Evolutionary conservation across 2,888 invertebrate species (phyloP), one percentile per base, ranked within the genome.

Genomic region (Conchocele bisecta): DNA sequence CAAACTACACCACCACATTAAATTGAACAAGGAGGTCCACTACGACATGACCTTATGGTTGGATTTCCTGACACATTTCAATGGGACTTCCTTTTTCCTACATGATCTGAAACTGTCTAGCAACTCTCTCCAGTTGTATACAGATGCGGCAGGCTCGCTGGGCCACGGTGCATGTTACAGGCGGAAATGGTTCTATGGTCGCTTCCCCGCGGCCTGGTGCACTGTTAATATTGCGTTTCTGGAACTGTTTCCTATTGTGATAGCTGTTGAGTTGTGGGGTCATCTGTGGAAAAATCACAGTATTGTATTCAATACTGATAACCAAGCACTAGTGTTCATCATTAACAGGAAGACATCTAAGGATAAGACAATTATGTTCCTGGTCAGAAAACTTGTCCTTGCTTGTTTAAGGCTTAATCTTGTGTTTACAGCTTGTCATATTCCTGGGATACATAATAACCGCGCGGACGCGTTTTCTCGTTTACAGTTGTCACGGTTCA

Each of bases 331-430:
- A 2, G 66, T 72, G 3, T 7, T 56, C 17, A 61, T 76, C n/a
- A 48, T 76, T n/a, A 76, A 76, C 44, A 66, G 59, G 46, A 66
- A 66, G 63, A 60, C 63, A 3, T 67, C 70, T 5, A 61, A 58
- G 28, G 70, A 72, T 26, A 33, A 29, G 3, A 3, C 11, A 11
- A 29, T 76, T 11, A 72, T 76, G 76, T 39, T n/a, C 22, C 50
- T 76, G 41, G 59, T 69, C 1, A 50, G 72, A 5, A 15, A 63
- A 31, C 28, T 76, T n/a, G 76, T 72, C n/a, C 6, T 72, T 3
- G 17, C 15, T 2, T 46, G 57, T 22, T 29, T 76, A 15, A 50
- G 17, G 15, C 26, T 53, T 22, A 76, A 71, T 54, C 61, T 72
- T 39, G 37, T 69, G 39, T 57, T 59, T 37, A 39, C 44, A 44